phyloP scores from a whole-genome alignment of 2,888 invertebrate species.

The Eupithecia inturbata region DNA sequence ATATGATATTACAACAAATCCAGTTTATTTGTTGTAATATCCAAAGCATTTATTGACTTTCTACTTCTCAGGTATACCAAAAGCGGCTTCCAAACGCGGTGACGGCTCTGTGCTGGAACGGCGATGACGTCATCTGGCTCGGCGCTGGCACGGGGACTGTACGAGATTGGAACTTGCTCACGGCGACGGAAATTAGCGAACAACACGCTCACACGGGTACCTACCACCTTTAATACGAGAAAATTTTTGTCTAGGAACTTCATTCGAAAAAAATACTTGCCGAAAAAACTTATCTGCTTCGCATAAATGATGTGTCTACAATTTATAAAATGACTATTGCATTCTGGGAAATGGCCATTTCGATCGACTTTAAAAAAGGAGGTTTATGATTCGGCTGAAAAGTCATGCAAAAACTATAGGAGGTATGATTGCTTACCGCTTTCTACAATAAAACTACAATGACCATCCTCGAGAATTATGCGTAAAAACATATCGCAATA shows the following conservation, averaged over 20 bases:
- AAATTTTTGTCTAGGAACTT: neutral
- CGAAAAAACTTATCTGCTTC: no score
- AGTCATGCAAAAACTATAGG: neutral
- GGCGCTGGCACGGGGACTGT: slow-evolving; percentile 77
- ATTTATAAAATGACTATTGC: no score
- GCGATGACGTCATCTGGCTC: slow-evolving; percentile 72
- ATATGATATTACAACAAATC: no score
- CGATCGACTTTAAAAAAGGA: no score
- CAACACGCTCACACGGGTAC: slow-evolving; percentile 86
- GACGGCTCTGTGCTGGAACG: slow-evolving; percentile 75
- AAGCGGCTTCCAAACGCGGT: slow-evolving; percentile 71
- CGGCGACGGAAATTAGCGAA: slow-evolving; percentile 72
- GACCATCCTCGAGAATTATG: neutral
- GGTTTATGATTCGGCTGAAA: no score
- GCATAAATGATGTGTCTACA: no score
- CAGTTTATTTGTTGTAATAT: no score
- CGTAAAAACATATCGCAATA: no score
- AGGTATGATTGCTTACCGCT: neutral
- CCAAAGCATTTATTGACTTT: neutral
- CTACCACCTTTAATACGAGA: neutral
- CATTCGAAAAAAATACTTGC: no score
- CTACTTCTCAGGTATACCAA: slow-evolving; percentile 72
- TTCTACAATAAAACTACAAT: neutral
- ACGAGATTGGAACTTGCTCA: slow-evolving; percentile 80
- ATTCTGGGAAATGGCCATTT: no score